Percentiles rank a stretch among this genome's conserved stretches.
phyloP scores from a whole-genome alignment of 2,797 vertebrate species.

The Sandelia bainsii region DNA sequence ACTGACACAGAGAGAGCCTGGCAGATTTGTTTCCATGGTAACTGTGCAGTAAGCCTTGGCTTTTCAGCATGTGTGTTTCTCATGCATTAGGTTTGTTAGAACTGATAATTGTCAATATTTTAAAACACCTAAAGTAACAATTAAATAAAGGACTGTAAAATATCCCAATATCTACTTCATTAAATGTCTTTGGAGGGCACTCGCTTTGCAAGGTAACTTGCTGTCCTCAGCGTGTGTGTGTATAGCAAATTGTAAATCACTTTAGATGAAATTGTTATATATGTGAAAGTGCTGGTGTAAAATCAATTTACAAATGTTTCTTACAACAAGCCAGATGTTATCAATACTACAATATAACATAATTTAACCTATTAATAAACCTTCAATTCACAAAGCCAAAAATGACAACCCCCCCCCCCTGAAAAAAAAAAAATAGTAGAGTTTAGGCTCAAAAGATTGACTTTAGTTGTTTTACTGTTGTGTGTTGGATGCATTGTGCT shows the following conservation, averaged over 20 bases:
- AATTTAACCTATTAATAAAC: not conserved
- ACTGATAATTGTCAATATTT: not conserved
- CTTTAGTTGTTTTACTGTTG: not conserved
- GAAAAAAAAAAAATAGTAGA: too few species aligned
- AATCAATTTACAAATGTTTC: too few species aligned
- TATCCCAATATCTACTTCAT: not conserved
- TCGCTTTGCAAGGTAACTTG: not conserved
- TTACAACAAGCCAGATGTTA: not conserved
- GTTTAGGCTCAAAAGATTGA: not conserved
- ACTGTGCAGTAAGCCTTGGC: slow-evolving; percentile 74
- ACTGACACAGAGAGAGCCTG: slow-evolving; percentile 59
- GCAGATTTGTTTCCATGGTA: slow-evolving; percentile 83
- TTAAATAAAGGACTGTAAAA: not conserved
- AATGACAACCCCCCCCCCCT: too few species aligned
- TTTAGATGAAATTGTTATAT: not conserved
- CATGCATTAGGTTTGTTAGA: not conserved
- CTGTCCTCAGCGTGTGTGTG: too few species aligned
- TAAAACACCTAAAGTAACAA: too few species aligned
- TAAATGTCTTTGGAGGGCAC: not conserved
- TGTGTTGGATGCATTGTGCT: not conserved
- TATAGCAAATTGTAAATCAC: not conserved
- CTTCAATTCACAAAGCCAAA: not conserved
- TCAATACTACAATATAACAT: not conserved
- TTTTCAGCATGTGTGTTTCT: slow-evolving; percentile 33
- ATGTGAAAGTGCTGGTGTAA: too few species aligned